A percentile compares a stretch with the other conserved stretches of the same genome.
These are phyloP conservation scores for Acrocephalus scirpaceus DNA, from an alignment of 2,797 vertebrate species.

Conservation along the genomic window DNA sequence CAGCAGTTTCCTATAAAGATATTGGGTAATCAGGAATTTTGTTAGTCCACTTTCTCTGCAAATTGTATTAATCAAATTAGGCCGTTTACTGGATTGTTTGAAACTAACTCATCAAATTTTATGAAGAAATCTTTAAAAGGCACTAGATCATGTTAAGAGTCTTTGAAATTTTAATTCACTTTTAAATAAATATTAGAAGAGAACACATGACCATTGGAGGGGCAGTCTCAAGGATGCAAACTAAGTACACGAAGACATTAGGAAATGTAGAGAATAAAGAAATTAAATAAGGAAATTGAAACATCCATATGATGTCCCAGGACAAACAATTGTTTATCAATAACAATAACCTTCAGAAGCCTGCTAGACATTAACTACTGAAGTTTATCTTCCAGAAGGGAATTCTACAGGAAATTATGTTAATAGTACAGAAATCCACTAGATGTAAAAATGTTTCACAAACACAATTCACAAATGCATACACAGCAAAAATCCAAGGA, in stretches of 20 bases:
- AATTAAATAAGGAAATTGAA: not conserved
- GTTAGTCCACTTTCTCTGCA: fast-evolving
- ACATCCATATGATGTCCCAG: not conserved
- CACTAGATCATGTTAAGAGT: not conserved
- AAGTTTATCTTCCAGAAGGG: not conserved
- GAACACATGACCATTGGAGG: not conserved
- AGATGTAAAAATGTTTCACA: not conserved
- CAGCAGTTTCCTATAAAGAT: not conserved
- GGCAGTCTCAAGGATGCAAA: not conserved
- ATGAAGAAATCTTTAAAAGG: not conserved
- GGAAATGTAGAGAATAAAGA: not conserved
- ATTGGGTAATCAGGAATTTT: not conserved
- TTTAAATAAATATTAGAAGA: not conserved
- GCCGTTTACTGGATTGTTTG: not conserved
- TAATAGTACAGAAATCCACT: not conserved
- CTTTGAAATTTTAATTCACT: not conserved
- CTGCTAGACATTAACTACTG: not conserved
- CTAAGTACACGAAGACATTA: not conserved
- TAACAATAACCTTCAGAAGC: not conserved
- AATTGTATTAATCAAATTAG: not conserved
- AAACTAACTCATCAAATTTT: not conserved
- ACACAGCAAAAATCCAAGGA: not conserved
- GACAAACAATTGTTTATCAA: not conserved
- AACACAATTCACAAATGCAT: not conserved
- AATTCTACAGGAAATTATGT: not conserved